Base-by-base conservation (phyloP, 1,140 invertebrate species). In the Antheraea mylitta region DNA sequence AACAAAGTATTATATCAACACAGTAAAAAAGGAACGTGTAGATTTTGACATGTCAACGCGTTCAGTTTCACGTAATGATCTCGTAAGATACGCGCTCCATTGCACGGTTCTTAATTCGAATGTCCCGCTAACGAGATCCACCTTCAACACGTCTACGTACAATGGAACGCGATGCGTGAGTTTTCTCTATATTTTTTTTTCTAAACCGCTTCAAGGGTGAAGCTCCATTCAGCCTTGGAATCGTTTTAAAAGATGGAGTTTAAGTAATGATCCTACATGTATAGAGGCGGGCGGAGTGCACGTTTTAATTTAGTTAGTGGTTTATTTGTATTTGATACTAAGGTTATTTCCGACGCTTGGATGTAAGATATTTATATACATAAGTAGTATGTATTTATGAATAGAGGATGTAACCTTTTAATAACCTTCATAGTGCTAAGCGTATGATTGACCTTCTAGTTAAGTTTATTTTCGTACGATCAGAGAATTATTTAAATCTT, bases 271-370 rank as follows among this genome's bases (percentile, higher is more conserved):
- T 86, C 78, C 80, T 77, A 78, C 82, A 59, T 66, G 65, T 19
- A 59, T 30, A 45, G 4, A 59, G 37, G 18, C 48, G n/a, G 9
- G 18, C 30, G 9, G 48, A 63, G 70, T 83, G 76, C 73, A 79
- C 71, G 79, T 83, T 87, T 89, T 89, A 89, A 89, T 89, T 85
- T 86, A 75, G 85, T 86, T 87, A 89, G 85, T 89, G 86, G 79
- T 75, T 80, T 80, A 80, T 79, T 83, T 73, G 38, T 67, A 37
- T 58, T 30, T 66, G 30, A 65, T 30, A 45, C 38, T 45, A 53
- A 65, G 18, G 18, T 65, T 65, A 53, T 65, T 63, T 63, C 18
- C 36, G 37, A 11, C 30, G 22, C 61, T 63, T 63, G 36, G 61
- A 63, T 63, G 30, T 63, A 53, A 53, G 16, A 53, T 53, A 53